These are phyloP conservation scores for Drosophila sp. DNA, from an alignment of 1,140 invertebrate species.

Conservation along the genomic window DNA sequence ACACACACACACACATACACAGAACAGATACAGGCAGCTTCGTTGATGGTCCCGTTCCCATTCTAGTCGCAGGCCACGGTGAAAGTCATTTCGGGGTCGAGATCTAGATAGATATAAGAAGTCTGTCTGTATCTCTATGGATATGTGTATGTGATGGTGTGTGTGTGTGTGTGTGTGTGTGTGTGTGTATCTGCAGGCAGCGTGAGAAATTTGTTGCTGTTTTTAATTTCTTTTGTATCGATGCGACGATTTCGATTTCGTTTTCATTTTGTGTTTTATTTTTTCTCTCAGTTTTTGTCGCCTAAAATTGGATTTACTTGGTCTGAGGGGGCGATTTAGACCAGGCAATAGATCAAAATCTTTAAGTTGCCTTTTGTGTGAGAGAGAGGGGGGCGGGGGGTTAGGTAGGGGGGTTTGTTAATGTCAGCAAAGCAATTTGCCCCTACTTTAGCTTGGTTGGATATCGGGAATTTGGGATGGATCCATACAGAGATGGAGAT, in stretches of 20 bases:
- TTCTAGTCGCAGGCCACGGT: slow-evolving; percentile 27
- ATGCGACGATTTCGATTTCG: slow-evolving; percentile 59
- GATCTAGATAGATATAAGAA: slow-evolving; percentile 47
- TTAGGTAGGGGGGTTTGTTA: background rate
- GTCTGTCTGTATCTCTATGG: slow-evolving; percentile 17
- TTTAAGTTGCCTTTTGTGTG: slow-evolving; percentile 16
- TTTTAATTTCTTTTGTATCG: slow-evolving; percentile 74
- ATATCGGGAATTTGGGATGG: background rate
- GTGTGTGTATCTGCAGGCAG: slow-evolving; percentile 36
- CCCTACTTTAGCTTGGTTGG: background rate
- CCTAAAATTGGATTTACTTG: slow-evolving; percentile 61
- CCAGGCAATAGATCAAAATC: slow-evolving; percentile 56
- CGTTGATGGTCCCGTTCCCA: background rate
- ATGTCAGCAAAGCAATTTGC: slow-evolving; percentile 20
- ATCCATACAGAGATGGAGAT: background rate
- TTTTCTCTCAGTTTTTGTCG: slow-evolving; percentile 24
- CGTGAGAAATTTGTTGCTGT: slow-evolving; percentile 76
- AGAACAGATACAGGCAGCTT: slow-evolving; percentile 10
- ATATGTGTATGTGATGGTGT: slow-evolving; percentile 20
- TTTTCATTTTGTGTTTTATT: slow-evolving; percentile 34
- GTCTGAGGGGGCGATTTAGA: slow-evolving; percentile 38
- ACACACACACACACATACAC: slow-evolving; percentile 20
- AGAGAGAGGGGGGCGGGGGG: background rate
- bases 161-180: background rate
- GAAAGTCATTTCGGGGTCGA: slow-evolving; percentile 75